Conservation (phyloP, 2,113 vertebrate genomes). For the Lepus americanus region DNA sequence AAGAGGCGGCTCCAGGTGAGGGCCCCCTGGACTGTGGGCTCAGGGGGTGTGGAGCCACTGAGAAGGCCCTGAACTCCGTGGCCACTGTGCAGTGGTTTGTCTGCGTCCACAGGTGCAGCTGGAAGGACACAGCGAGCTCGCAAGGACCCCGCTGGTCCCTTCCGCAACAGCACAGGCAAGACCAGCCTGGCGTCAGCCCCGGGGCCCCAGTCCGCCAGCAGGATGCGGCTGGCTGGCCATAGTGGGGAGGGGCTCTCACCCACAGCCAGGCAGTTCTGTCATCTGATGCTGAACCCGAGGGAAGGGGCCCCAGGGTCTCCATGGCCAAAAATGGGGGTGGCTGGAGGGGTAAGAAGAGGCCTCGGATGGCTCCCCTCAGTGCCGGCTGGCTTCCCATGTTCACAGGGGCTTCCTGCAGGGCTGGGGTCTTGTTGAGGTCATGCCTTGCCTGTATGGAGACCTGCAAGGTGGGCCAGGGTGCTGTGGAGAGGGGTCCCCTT, state of each 20-base stretch:
- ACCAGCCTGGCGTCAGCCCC: not conserved
- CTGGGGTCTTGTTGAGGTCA: not conserved
- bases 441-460: not conserved
- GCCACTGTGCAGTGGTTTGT: not conserved
- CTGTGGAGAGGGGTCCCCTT: too few species aligned
- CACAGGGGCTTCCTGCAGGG: too few species aligned
- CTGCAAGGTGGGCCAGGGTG: not conserved
- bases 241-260: not conserved
- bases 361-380: too few species aligned
- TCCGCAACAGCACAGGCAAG: not conserved
- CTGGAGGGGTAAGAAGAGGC: not conserved
- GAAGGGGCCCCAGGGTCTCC: too few species aligned
- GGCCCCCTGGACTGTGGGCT: not conserved
- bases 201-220: not conserved
- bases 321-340: not conserved
- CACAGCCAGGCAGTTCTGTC: not conserved
- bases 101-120: not conserved
- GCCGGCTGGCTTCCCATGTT: not conserved
- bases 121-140: not conserved
- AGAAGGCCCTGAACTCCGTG: not conserved
- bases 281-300: accelerated
- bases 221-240: not conserved
- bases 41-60: too few species aligned
- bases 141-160: not conserved
- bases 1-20: too few species aligned